Evolutionary conservation across 2,113 vertebrate species (phyloP).

Genomic region (Gobio gobio): DNA sequence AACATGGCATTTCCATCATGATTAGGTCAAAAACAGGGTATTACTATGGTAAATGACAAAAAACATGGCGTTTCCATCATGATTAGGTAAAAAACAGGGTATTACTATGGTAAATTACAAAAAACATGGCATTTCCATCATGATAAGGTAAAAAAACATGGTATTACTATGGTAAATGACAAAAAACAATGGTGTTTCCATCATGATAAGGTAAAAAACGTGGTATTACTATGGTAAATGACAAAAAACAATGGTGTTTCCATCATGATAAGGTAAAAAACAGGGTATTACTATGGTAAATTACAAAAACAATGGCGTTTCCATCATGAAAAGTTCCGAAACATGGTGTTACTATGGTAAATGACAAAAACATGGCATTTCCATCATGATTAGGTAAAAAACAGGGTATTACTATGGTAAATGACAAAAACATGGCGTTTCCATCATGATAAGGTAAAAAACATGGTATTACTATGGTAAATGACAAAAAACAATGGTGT

Average conservation of each 20-base stretch:
- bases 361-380: not conserved
- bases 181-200: not conserved
- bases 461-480: not conserved
- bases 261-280: no score
- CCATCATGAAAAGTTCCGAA: no score
- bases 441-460: not conserved
- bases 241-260: no score
- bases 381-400: not conserved
- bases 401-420: not conserved
- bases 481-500: not conserved
- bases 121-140: not conserved
- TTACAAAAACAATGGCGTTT: no score
- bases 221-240: no score
- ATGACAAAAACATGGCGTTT: not conserved
- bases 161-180: not conserved
- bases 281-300: no score
- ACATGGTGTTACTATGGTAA: not conserved
- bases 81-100: not conserved
- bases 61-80: not conserved
- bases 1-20: no score
- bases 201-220: no score
- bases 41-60: no score
- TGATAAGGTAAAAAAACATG: not conserved
- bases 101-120: no score
- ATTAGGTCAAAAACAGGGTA: no score